A percentile compares a stretch with the other conserved stretches of the same genome.
Evolutionary conservation across 2,797 vertebrate species (phyloP).

Genomic region (Loris lydekkerianus): DNA sequence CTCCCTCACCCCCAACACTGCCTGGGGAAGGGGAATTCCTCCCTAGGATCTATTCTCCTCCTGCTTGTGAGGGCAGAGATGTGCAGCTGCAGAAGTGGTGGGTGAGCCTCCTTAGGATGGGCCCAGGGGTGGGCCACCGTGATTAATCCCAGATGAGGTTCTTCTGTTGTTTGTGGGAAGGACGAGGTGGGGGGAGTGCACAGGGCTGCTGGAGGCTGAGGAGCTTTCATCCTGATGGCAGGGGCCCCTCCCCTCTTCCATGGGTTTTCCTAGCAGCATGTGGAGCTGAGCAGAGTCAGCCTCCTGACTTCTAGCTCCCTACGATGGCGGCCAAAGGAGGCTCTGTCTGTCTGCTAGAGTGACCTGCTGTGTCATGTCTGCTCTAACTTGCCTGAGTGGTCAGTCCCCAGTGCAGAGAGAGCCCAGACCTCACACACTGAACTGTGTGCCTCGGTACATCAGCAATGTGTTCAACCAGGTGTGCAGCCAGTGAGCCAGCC

Average conservation of each 20-base stretch:
- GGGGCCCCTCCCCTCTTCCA: background rate
- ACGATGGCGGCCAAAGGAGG: background rate
- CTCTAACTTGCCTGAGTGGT: background rate
- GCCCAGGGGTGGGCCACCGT: background rate
- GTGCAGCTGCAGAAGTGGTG: too few species aligned
- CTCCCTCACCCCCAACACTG: accelerated
- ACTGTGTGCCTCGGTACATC: background rate
- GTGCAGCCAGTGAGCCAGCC: background rate
- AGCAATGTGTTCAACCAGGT: background rate
- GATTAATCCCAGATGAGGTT: background rate
- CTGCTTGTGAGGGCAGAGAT: background rate
- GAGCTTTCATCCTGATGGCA: background rate
- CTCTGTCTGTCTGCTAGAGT: background rate
- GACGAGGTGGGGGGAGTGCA: background rate
- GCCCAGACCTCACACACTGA: background rate
- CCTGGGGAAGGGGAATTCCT: background rate
- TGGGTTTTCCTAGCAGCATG: background rate
- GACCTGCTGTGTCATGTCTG: background rate
- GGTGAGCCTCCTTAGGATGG: background rate
- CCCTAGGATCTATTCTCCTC: background rate
- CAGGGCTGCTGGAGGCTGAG: background rate
- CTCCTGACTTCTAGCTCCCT: background rate
- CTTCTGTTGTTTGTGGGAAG: background rate
- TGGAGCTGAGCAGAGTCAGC: background rate
- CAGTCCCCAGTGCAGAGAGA: background rate